A percentile compares a stretch with the other conserved stretches of the same genome.
phyloP scores from a whole-genome alignment of 2,113 vertebrate genomes.

The Myotis brandtii region DNA sequence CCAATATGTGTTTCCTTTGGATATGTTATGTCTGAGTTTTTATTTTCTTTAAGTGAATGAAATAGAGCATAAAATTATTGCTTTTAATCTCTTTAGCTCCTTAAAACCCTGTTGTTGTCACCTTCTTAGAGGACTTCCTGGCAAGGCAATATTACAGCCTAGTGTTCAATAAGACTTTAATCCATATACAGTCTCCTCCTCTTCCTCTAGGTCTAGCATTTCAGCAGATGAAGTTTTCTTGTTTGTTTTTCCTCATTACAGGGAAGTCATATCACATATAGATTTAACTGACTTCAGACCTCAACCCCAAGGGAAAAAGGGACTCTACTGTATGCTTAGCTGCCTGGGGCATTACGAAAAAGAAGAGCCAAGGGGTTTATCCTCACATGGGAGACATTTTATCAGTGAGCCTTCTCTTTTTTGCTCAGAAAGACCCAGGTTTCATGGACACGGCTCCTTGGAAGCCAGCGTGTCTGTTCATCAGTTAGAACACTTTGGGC shows the following conservation, averaged over 20 bases:
- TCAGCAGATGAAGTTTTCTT: not conserved
- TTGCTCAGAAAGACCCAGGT: not conserved
- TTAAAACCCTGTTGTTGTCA: not conserved
- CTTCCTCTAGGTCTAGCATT: not conserved
- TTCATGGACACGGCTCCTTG: not conserved
- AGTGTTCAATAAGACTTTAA: not conserved
- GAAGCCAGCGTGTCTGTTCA: not conserved
- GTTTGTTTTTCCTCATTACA: not conserved
- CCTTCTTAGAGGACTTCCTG: not conserved
- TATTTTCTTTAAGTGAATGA: constrained; percentile 11
- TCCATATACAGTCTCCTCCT: not conserved
- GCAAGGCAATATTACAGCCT: not conserved
- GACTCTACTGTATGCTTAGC: not conserved
- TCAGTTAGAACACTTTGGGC: not conserved
- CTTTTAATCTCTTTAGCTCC: not conserved
- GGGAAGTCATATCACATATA: not conserved
- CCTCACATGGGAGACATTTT: not conserved
- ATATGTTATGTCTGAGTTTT: not conserved
- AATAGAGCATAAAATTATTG: not conserved
- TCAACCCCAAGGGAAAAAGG: not conserved
- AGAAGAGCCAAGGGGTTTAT: not conserved
- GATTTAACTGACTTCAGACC: not conserved
- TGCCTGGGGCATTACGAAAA: not conserved
- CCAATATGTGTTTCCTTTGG: not conserved
- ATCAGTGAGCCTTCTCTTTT: not conserved